Evolutionary conservation across 2,888 invertebrate species (phyloP), one percentile per base, ranked within the genome.

Genomic region (Junonia oenone): DNA sequence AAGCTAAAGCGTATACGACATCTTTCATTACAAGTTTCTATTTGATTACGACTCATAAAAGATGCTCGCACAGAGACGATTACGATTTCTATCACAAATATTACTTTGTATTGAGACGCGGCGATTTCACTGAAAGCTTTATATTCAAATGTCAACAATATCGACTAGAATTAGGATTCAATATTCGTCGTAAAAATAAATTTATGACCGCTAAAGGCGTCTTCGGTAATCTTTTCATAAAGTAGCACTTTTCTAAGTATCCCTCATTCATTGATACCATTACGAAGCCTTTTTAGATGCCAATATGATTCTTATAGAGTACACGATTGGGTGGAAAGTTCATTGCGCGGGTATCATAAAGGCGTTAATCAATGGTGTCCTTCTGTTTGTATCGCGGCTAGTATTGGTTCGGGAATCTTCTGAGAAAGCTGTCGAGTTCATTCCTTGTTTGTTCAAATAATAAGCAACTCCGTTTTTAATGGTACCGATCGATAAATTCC

Each of bases 1-100:
- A 82, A 75, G 79, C 76, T 72, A 22, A 69, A 75, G 73, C 73
- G 78, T 73, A 78, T 71, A 82, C 75, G 81, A 83, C 83, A 85
- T 87, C 84, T 83, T 84, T 83, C 84, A 88, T 87, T 87, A 81
- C 88, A 84, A 82, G 89, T 89, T 89, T 90, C 90, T 89, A 90
- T 89, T 90, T 89, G 89, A 86, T 89, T 87, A 83, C 76, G 80
- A 73, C 78, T 83, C 87, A 84, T 87, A 87, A 85, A 87, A 82
- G 75, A 68, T 71, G 76, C 81, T 87, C 75, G 76, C 84, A 78
- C 76, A 71, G 75, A 78, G 72, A 72, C 79, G 84, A 87, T 87
- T 87, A 85, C 75, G 86, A 83, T 88, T 84, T 86, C 87, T 84
- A 86, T 88, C 80, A 85, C 85, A 86, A 83, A 82, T 83, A 82